Evolutionary conservation across 2,113 vertebrate genomes (phyloP).

Genomic region (Chaetura pelagica): DNA sequence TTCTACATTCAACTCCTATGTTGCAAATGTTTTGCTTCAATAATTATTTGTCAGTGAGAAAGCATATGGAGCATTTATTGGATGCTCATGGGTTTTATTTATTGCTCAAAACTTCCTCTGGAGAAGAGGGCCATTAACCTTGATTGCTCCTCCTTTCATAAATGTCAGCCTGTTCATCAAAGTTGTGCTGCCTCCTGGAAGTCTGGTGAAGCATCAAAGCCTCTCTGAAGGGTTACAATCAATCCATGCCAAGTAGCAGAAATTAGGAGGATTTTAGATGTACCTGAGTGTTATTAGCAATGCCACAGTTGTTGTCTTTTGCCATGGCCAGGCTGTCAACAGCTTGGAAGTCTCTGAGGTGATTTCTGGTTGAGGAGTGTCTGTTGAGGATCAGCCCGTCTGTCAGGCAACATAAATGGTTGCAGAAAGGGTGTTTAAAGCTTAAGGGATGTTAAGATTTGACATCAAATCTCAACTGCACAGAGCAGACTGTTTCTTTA

Average conservation of each 20-base stretch:
- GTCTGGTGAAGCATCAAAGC: background rate
- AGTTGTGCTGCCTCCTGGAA: background rate
- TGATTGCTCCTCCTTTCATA: background rate
- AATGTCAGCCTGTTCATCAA: background rate
- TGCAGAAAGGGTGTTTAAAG: background rate
- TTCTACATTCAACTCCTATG: background rate
- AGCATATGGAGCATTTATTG: background rate
- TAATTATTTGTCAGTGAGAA: background rate
- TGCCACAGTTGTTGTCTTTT: background rate
- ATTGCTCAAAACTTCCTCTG: background rate
- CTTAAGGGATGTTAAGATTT: background rate
- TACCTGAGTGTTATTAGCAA: background rate
- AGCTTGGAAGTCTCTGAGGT: background rate
- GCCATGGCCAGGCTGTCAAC: background rate
- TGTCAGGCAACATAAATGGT: background rate
- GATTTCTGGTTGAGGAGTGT: background rate
- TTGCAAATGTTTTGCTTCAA: background rate
- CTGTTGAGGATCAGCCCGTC: background rate
- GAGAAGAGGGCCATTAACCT: background rate
- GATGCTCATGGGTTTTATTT: background rate
- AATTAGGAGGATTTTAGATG: background rate
- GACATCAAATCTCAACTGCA: background rate
- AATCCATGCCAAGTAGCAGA: background rate
- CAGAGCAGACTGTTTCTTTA: background rate
- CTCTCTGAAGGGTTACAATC: fast-evolving